phyloP scores from a whole-genome alignment of 2,888 invertebrate genomes.

The Ornithoptera alexandrae region DNA sequence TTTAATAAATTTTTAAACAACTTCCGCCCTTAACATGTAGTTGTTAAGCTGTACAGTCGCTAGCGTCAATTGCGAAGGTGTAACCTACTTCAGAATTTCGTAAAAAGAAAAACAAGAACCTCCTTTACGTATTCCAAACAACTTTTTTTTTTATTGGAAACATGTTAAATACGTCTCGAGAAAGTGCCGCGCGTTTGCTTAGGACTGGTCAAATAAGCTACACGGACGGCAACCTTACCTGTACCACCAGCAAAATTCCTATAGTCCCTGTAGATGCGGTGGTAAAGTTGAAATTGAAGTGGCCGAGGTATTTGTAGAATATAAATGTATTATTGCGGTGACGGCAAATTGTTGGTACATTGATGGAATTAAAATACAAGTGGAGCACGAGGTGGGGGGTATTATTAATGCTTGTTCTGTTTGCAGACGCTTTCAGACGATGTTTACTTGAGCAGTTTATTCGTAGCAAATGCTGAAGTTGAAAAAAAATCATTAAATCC shows the following conservation, averaged over 20 bases:
- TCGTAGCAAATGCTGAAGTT: constrained; percentile 12
- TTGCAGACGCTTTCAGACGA: constrained; percentile 18
- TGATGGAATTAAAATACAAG: constrained; percentile 34
- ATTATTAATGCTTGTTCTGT: constrained; percentile 17
- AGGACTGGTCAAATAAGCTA: constrained; percentile 39
- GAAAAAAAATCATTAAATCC: no score
- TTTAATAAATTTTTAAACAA: background rate
- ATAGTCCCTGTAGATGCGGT: background rate
- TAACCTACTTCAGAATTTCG: background rate
- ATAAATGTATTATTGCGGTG: constrained; percentile 5
- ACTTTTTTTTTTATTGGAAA: constrained; percentile 38
- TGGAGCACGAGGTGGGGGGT: background rate
- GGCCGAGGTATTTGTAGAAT: background rate
- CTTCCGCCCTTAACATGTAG: background rate
- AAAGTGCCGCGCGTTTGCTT: constrained; percentile 39
- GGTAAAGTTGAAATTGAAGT: constrained; percentile 4
- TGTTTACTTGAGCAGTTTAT: constrained; percentile 5
- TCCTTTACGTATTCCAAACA: constrained; percentile 40
- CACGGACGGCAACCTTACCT: constrained; percentile 1
- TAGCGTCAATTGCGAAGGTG: background rate
- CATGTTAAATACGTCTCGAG: constrained; percentile 35
- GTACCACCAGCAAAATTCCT: background rate
- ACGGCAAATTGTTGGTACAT: constrained; percentile 29
- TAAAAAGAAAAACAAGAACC: constrained; percentile 24
- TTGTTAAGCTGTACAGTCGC: background rate